Evolutionary conservation across 2,113 vertebrate species (phyloP).

Genomic region (Zeus faber): DNA sequence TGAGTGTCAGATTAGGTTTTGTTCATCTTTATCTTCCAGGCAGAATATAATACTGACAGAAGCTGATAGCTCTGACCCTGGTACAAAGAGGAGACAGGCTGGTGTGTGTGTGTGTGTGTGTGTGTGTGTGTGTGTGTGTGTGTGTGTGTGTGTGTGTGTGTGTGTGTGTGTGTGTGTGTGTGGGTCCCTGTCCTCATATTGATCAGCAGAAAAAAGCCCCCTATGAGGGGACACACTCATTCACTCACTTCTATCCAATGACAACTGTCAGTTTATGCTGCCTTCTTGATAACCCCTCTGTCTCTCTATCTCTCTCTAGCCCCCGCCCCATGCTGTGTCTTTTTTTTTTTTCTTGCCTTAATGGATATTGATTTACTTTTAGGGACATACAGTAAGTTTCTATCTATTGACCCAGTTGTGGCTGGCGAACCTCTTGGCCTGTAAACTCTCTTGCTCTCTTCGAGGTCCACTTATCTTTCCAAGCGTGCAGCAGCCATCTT

Average conservation of each 20-base stretch:
- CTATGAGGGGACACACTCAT: constrained; percentile 34
- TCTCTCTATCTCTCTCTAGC: not conserved
- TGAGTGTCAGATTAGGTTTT: not conserved
- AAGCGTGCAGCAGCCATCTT: not conserved
- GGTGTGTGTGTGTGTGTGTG: not conserved
- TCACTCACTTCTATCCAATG: constrained; percentile 29
- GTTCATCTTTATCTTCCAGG: too few relatives aligned
- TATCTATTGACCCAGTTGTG: constrained; percentile 20
- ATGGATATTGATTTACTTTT: constrained; percentile 60
- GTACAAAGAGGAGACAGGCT: constrained; percentile 1
- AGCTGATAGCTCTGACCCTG: too few relatives aligned
- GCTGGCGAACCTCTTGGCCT: constrained; percentile 30
- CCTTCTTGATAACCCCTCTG: constrained; percentile 23
- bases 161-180: not conserved
- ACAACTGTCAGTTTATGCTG: constrained; percentile 22
- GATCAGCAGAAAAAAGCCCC: constrained; percentile 41
- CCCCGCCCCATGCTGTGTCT: not conserved
- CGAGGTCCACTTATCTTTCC: constrained; percentile 28
- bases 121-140: not conserved
- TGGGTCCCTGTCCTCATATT: constrained; percentile 16
- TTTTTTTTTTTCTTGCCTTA: constrained; percentile 23
- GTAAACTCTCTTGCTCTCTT: constrained; percentile 17
- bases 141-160: constrained; percentile 2
- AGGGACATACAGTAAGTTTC: constrained; percentile 41
- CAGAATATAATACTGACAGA: too few relatives aligned